Conservation (phyloP, 1,140 invertebrate species). For the Drosophila trapezifrons region DNA sequence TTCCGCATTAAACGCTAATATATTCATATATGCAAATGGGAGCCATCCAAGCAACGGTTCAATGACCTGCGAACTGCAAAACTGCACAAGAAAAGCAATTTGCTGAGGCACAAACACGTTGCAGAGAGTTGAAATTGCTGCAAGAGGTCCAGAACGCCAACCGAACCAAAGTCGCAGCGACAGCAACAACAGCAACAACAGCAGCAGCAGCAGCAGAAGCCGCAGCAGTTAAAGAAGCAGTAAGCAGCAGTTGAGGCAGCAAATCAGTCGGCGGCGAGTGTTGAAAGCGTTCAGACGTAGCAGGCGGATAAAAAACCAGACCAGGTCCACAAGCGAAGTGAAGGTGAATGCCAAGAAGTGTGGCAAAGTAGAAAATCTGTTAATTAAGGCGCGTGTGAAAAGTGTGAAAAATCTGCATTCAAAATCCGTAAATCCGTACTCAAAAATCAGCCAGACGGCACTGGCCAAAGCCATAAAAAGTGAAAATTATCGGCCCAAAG, state of each 20-base stretch:
- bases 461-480: constrained; percentile 57
- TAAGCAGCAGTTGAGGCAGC: constrained; percentile 35
- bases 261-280: constrained; percentile 77
- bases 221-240: constrained; percentile 38
- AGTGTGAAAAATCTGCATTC: constrained; percentile 71
- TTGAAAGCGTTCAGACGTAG: constrained; percentile 79
- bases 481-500: constrained; percentile 67
- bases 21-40: constrained; percentile 46
- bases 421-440: constrained; percentile 12
- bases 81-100: constrained; percentile 67
- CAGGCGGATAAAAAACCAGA: constrained; percentile 45
- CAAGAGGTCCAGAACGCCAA: constrained; percentile 48
- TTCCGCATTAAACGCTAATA: constrained; percentile 62
- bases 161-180: constrained; percentile 10
- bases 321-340: constrained; percentile 10
- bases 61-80: constrained; percentile 54
- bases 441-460: constrained; percentile 38
- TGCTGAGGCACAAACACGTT: constrained; percentile 65
- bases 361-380: constrained; percentile 59
- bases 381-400: constrained; percentile 72
- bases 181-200: constrained; percentile 15
- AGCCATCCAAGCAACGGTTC: constrained; percentile 67
- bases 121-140: constrained; percentile 40
- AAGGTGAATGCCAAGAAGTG: constrained; percentile 50
- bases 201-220: constrained; percentile 8